These are phyloP conservation scores for Clangula hyemalis DNA, from an alignment of 2,797 vertebrate genomes.

Conservation along the genomic window DNA sequence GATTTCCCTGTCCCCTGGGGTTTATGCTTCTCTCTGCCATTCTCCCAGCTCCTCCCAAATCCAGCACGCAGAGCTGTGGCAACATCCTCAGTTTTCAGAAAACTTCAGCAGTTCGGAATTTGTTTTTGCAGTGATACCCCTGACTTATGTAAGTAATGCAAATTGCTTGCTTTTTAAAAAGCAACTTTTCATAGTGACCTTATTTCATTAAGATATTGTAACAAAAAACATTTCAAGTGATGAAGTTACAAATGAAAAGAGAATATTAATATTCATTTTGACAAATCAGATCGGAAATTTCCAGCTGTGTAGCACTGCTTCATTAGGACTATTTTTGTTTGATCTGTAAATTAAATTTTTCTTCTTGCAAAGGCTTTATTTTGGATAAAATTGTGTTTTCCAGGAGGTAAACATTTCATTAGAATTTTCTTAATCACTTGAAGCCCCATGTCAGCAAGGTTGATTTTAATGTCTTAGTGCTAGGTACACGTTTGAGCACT, in stretches of 20 bases:
- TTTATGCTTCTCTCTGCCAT: neutral
- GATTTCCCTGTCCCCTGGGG: neutral
- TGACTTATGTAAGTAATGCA: neutral
- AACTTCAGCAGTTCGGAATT: neutral
- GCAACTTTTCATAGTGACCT: neutral
- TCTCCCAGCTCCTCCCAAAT: neutral
- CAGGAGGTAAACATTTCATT: neutral
- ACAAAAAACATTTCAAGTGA: neutral
- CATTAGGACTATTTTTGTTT: neutral
- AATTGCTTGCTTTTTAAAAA: neutral
- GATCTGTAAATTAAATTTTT: neutral
- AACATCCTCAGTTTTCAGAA: neutral
- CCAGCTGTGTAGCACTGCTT: constrained; percentile 8
- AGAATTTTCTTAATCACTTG: neutral
- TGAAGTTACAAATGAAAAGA: neutral
- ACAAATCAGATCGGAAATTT: neutral
- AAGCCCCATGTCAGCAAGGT: neutral
- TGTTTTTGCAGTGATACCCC: neutral
- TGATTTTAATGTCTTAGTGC: neutral
- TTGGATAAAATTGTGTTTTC: neutral
- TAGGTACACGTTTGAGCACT: neutral
- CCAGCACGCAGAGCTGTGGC: neutral
- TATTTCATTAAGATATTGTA: neutral
- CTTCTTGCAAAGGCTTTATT: neutral
- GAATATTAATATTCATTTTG: neutral